Conservation (phyloP, 2,888 invertebrate genomes). For the Myopa tessellatipennis region DNA sequence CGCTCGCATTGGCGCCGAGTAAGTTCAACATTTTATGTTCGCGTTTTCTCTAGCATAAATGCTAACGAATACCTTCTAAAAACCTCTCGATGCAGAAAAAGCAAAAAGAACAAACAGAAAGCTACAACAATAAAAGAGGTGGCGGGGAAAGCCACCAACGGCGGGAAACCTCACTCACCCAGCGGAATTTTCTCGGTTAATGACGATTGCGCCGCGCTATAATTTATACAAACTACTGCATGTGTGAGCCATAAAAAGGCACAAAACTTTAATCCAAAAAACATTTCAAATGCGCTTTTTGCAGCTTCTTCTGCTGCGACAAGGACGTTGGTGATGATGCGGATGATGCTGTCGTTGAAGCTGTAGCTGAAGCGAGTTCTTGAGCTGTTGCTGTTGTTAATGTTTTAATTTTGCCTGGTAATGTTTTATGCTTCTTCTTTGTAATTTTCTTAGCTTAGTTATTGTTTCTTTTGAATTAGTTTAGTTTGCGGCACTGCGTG, state of each 20-base stretch:
- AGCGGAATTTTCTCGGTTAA: conserved; percentile 68
- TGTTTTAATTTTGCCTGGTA: conserved; percentile 28
- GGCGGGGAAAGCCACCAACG: neutral
- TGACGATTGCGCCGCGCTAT: conserved; percentile 64
- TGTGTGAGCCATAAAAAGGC: conserved; percentile 62
- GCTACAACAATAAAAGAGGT: neutral
- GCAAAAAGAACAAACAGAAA: conserved; percentile 2
- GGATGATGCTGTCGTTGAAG: neutral
- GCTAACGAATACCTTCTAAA: conserved; percentile 5
- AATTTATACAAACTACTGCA: conserved; percentile 57
- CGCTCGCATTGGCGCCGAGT: neutral
- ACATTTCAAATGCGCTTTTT: conserved; percentile 59
- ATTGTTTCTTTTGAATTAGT: conserved; percentile 33
- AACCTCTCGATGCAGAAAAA: conserved; percentile 13
- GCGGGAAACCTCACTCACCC: conserved; percentile 60
- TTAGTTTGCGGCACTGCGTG: neutral
- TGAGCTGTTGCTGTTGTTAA: conserved; percentile 36
- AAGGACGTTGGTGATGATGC: conserved; percentile 20
- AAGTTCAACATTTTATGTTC: neutral
- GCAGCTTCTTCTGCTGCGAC: conserved; percentile 40
- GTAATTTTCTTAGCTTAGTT: conserved; percentile 30
- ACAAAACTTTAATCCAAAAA: conserved; percentile 61
- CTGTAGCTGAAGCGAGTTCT: neutral
- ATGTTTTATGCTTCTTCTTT: neutral
- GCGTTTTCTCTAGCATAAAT: conserved; percentile 7